These are phyloP conservation scores for Drosophila subpulchrella DNA, from an alignment of 1,140 invertebrate genomes.

Conservation along the genomic window DNA sequence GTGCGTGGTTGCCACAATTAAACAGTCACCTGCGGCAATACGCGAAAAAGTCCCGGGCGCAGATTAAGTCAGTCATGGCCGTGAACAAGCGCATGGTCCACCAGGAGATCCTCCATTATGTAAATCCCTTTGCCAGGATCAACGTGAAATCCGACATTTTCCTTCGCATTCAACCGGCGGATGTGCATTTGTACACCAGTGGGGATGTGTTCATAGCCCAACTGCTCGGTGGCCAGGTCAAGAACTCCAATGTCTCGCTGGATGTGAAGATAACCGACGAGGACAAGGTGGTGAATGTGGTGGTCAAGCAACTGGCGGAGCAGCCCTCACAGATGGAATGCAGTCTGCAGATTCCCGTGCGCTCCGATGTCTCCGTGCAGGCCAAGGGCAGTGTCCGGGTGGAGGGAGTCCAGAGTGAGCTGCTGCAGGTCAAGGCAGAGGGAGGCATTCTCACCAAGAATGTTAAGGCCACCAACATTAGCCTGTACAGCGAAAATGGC, in stretches of 20 bases:
- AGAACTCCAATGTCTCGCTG: slow-evolving; percentile 57
- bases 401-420: slow-evolving; percentile 60
- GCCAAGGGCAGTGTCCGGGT: slow-evolving; percentile 48
- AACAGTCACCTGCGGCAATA: slow-evolving; percentile 38
- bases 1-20: slow-evolving; percentile 34
- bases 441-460: slow-evolving; percentile 67
- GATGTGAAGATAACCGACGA: slow-evolving; percentile 56
- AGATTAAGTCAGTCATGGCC: background rate
- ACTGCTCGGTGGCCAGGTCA: slow-evolving; percentile 45
- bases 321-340: slow-evolving; percentile 47
- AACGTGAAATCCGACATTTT: slow-evolving; percentile 66
- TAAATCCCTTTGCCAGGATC: slow-evolving; percentile 71
- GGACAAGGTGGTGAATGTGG: slow-evolving; percentile 62
- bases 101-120: slow-evolving; percentile 68
- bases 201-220: slow-evolving; percentile 71
- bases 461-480: slow-evolving; percentile 56
- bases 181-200: slow-evolving; percentile 67
- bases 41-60: slow-evolving; percentile 46
- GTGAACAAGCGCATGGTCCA: slow-evolving; percentile 60
- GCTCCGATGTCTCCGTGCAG: slow-evolving; percentile 53
- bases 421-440: slow-evolving; percentile 47
- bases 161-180: slow-evolving; percentile 55
- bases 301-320: slow-evolving; percentile 44
- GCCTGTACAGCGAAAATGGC: slow-evolving; percentile 57
- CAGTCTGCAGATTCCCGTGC: slow-evolving; percentile 65